Conservation (phyloP, 2,888 invertebrate species). For the Orthosia incerta region DNA sequence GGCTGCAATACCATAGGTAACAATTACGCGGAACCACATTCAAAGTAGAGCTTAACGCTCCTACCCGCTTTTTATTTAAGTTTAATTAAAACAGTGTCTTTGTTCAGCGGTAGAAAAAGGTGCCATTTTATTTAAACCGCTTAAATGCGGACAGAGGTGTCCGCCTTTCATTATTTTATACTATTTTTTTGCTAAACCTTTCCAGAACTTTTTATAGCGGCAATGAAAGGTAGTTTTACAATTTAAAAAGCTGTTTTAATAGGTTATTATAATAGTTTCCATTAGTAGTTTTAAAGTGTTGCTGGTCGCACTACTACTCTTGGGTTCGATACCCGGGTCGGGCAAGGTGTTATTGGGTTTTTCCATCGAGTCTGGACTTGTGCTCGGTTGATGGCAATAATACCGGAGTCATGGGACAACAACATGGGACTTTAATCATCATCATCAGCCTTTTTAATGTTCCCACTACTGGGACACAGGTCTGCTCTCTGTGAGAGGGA, state of each 20-base stretch:
- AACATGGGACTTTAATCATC: too few relatives aligned
- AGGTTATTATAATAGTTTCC: not conserved
- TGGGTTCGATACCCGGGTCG: too few relatives aligned
- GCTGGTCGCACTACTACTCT: too few relatives aligned
- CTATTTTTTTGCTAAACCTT: not conserved
- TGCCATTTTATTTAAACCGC: conserved; percentile 47
- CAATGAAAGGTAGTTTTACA: conserved; percentile 6
- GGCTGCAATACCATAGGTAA: not conserved
- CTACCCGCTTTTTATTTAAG: conserved; percentile 70
- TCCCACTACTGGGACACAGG: too few relatives aligned
- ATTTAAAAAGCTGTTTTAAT: not conserved
- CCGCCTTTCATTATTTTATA: conserved; percentile 26
- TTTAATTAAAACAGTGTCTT: conserved; percentile 77
- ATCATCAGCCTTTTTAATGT: too few relatives aligned
- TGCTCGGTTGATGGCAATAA: too few relatives aligned
- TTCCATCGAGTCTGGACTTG: not conserved
- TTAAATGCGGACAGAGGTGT: conserved; percentile 40
- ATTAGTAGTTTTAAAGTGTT: not conserved
- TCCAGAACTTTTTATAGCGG: not conserved
- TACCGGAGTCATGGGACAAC: too few relatives aligned
- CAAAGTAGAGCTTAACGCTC: conserved; percentile 6
- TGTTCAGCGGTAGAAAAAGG: conserved; percentile 69
- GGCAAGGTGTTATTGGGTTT: too few relatives aligned
- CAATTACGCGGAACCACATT: conserved; percentile 32
- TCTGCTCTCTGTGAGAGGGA: too few relatives aligned